Evolutionary conservation across 2,888 invertebrate species (phyloP).

Genomic region (Dasysyrphus tricinctus): DNA sequence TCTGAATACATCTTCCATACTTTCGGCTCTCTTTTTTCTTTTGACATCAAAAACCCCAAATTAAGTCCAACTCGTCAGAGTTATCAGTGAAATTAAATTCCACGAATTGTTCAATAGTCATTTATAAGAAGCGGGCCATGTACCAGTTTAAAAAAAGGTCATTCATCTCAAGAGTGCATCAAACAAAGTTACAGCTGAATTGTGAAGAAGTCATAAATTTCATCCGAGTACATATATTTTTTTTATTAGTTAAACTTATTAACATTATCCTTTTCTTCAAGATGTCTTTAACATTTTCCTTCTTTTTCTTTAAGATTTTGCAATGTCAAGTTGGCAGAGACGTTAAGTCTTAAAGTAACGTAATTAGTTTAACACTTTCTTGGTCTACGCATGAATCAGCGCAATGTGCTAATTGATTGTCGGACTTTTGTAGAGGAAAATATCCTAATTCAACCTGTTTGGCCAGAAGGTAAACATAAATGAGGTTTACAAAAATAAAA

Average conservation of each 20-base stretch:
- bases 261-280: slow-evolving; percentile 13
- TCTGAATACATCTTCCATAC: neutral
- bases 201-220: slow-evolving; percentile 2
- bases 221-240: neutral
- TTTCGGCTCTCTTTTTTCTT: neutral
- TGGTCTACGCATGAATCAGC: slow-evolving; percentile 30
- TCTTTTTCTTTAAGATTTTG: neutral
- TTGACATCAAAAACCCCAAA: slow-evolving; percentile 12
- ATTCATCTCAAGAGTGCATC: slow-evolving; percentile 55
- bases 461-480: neutral
- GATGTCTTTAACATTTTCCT: neutral
- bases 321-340: slow-evolving; percentile 16
- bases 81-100: slow-evolving; percentile 60
- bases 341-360: slow-evolving; percentile 17
- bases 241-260: slow-evolving; percentile 36
- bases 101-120: slow-evolving; percentile 44
- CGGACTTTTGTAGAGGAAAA: slow-evolving; percentile 14
- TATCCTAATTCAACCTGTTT: slow-evolving; percentile 59
- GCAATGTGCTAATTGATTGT: slow-evolving; percentile 59
- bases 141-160: slow-evolving; percentile 47
- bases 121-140: slow-evolving; percentile 41
- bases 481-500: neutral
- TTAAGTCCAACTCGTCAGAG: slow-evolving; percentile 29
- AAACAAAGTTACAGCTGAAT: neutral
- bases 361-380: slow-evolving; percentile 44